Base-by-base conservation (phyloP, 2,113 vertebrate genomes). In the Jaculus jaculus region DNA sequence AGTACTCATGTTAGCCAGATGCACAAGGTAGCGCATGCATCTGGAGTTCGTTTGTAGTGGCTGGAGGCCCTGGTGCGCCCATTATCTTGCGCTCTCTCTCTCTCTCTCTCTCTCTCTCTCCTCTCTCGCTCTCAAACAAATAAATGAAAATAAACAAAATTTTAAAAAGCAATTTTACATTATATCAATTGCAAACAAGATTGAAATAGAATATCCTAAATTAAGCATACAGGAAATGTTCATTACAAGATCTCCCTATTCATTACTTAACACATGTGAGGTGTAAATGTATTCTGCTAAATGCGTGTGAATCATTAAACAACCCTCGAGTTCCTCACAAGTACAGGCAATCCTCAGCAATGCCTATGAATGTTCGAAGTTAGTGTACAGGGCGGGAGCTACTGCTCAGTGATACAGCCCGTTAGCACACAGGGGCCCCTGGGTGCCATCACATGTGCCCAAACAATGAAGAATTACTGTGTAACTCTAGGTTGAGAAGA, bases 131-230 rank as follows among this genome's bases (percentile, higher is more conserved):
- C n/a, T n/a, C n/a, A n/a, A n/a, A n/a, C n/a, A n/a, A n/a, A n/a
- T n/a, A n/a, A n/a, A n/a, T n/a, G n/a, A n/a, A n/a, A n/a, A n/a
- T n/a, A n/a, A n/a, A n/a, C n/a, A n/a, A n/a, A n/a, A 47, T 86
- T 69, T 85, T 79, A 91, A 90, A 82, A 60, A 58, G 12, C 39
- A 89, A 81, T 58, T 84, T 85, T 66, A 34, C 8, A 42, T 42
- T 77, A 84, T 12, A 65, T 89, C 78, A 75, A 89, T 9, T 37
- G 24, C n/a, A 72, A 87, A 91, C 24, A 89, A 75, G 73, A 28
- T 3, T 72, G 13, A 91, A 39, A 15, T 11, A 84, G n/a, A 90
- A 93, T 21, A 1, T 15, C 73, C 28, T 82, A 85, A 69, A 61
- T 79, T 63, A 51, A 80, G 71, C 42, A 66, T 61, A n/a, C 8